Evolutionary conservation across 2,888 invertebrate genomes (phyloP).

Genomic region (Drosophila hamatofila): DNA sequence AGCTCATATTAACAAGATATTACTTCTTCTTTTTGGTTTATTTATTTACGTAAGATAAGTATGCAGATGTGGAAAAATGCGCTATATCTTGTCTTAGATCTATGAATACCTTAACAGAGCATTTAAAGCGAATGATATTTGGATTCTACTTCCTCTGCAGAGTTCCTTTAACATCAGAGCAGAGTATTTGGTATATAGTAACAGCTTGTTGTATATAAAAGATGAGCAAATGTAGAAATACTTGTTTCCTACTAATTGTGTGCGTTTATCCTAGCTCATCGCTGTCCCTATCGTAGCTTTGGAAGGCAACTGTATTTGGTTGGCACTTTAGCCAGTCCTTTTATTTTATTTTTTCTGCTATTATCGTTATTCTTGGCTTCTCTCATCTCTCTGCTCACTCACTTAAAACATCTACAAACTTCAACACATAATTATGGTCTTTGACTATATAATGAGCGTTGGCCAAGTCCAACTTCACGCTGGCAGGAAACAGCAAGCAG

Average conservation of each 20-base stretch:
- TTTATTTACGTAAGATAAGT: neutral
- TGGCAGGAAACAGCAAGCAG: slow-evolving; percentile 66
- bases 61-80: neutral
- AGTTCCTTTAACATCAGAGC: neutral
- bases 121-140: neutral
- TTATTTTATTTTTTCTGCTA: slow-evolving; percentile 21
- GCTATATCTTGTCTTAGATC: neutral
- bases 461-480: slow-evolving; percentile 60
- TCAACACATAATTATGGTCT: slow-evolving; percentile 81
- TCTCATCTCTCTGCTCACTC: slow-evolving; percentile 40
- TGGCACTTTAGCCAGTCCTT: slow-evolving; percentile 15
- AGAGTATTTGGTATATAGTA: neutral
- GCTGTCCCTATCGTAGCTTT: slow-evolving; percentile 18
- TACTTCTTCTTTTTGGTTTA: no score
- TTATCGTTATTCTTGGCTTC: slow-evolving; percentile 42
- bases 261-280: slow-evolving; percentile 10
- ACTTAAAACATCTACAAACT: slow-evolving; percentile 75
- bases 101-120: neutral
- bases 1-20: neutral
- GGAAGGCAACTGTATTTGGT: slow-evolving; percentile 41
- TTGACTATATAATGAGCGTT: slow-evolving; percentile 79
- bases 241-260: neutral
- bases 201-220: neutral
- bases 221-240: slow-evolving; percentile 2
- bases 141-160: neutral